A percentile compares a stretch with the other conserved stretches of the same genome.
These are phyloP conservation scores for Belonocnema kinseyi DNA, from an alignment of 1,140 invertebrate genomes.

Conservation along the genomic window DNA sequence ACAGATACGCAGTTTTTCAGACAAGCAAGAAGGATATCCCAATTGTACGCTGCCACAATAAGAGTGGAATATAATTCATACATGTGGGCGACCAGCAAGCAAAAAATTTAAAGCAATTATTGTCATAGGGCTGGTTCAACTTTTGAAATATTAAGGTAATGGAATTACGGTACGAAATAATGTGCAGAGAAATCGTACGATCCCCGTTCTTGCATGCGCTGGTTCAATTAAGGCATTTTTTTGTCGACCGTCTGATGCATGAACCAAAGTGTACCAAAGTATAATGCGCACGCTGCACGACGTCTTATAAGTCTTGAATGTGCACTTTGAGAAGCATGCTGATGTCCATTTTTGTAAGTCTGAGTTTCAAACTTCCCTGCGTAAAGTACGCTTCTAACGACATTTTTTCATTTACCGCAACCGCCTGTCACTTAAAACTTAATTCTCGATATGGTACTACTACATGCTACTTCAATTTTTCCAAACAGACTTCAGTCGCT, in stretches of 20 bases:
- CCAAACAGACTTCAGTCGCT: too few relatives aligned
- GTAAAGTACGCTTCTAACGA: not conserved
- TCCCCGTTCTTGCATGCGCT: constrained; percentile 30
- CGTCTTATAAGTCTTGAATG: constrained; percentile 15
- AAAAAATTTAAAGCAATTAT: constrained; percentile 28
- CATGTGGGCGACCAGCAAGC: not conserved
- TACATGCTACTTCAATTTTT: too few relatives aligned
- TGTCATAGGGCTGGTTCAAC: constrained; percentile 18
- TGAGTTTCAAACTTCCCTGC: not conserved
- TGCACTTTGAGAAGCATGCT: constrained; percentile 16
- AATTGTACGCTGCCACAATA: not conserved
- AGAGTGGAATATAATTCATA: not conserved
- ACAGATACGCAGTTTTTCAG: not conserved
- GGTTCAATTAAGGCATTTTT: constrained; percentile 28
- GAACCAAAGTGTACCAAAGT: constrained; percentile 18
- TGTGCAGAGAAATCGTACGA: constrained; percentile 27
- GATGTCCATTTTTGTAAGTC: constrained; percentile 7
- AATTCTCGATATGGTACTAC: too few relatives aligned
- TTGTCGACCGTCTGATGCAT: constrained; percentile 30
- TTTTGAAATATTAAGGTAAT: constrained; percentile 30
- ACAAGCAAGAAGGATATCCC: not conserved
- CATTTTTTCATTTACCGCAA: not conserved
- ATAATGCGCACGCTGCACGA: constrained; percentile 23
- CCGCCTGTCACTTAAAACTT: too few relatives aligned
- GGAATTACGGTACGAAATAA: constrained; percentile 23